Base-by-base conservation (phyloP, 2,888 invertebrate species). In the Tetranychus truncatus region DNA sequence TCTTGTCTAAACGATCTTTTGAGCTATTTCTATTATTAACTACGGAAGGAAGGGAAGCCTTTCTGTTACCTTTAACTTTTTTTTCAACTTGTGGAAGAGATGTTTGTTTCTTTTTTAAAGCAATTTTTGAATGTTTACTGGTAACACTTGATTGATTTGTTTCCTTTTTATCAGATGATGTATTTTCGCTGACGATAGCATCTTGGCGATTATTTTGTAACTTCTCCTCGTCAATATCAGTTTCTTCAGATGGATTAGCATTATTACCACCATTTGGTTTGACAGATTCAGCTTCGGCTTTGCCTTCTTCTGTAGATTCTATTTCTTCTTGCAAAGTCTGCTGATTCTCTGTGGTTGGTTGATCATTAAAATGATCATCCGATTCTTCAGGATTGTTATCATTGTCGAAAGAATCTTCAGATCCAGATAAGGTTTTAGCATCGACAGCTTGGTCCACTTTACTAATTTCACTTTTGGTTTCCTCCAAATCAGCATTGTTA, bases 141-240 rank as follows among this genome's bases (percentile, higher is more conserved):
- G 9, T 55, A 15, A 6, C 9, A 55, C 55, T 7, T 55, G 6
- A 34, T 34, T 34, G 34, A 3, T 34, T 34, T 5, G 34, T 55
- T 3, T 55, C 15, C 55, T 55, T 55, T 9, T 15, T 15, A 9
- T 55, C 15, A 5, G 55, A 0, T 15, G 24, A 45, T 71, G 15
- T 45, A 20, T 69, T 24, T 21, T 24, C 69, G 11, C 15, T 21
- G 5, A 24, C 21, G 11, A 24, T 21, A 24, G 69, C 69, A 24
- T 69, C 69, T 69, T 69, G 69, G 1, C 69, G 69, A 69, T 20
- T 69, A 11, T 69, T 69, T 69, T 69, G 20, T 6, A 24, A 11
- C 34, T 69, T 69, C 15, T 24, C 21, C 34, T 24, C 69, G 15
- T 20, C 20, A 69, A 24, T 20, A 69, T 69, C 21, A 20, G 11